phyloP scores from a whole-genome alignment of 2,113 vertebrate species.

The Cephalopholis sonnerati region DNA sequence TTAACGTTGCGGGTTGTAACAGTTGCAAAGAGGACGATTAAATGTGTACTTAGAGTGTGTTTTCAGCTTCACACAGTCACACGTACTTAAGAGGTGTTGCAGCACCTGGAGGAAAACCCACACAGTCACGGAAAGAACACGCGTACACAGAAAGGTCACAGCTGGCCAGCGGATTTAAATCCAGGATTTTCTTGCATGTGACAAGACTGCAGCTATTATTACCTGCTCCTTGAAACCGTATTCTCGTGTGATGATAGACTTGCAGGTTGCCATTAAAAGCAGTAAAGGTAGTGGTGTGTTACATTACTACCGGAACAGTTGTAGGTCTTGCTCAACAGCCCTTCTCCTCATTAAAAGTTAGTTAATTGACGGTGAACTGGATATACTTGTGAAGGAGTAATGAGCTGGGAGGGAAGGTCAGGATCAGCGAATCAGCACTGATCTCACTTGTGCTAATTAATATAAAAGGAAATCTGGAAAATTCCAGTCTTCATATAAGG shows the following conservation, averaged over 20 bases:
- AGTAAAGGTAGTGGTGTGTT: slow-evolving; percentile 77
- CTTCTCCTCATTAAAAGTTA: slow-evolving; percentile 82
- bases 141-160: background rate
- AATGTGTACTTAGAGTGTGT: background rate
- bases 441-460: slow-evolving; percentile 70
- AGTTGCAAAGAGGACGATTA: background rate
- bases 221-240: slow-evolving; percentile 50
- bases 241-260: slow-evolving; percentile 51
- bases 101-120: background rate
- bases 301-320: slow-evolving; percentile 72
- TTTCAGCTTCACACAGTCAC: background rate
- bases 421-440: slow-evolving; percentile 67
- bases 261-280: slow-evolving; percentile 70
- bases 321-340: slow-evolving; percentile 83
- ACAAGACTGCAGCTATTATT: slow-evolving; percentile 34
- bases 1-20: background rate
- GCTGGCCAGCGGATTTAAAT: background rate
- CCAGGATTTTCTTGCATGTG: background rate
- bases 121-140: background rate
- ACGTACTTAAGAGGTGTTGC: background rate
- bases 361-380: slow-evolving; percentile 79
- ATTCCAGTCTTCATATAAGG: slow-evolving; percentile 14
- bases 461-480: slow-evolving; percentile 38
- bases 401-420: slow-evolving; percentile 79
- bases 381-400: slow-evolving; percentile 78